Percentiles rank a stretch among this genome's conserved stretches.
These are phyloP conservation scores for Papio anubis DNA, from an alignment of 2,113 vertebrate species.

Conservation along the genomic window DNA sequence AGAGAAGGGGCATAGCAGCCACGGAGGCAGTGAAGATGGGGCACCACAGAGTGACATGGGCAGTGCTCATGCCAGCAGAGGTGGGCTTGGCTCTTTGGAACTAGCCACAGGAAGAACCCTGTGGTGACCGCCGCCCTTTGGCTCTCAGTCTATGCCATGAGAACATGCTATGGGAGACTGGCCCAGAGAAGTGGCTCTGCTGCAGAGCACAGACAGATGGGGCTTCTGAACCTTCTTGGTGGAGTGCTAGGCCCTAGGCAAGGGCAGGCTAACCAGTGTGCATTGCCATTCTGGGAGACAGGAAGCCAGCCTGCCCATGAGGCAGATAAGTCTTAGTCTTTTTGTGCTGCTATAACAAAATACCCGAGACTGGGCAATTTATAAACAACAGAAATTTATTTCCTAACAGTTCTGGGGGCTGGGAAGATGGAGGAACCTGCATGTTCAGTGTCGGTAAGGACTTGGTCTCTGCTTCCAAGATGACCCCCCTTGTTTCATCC, in stretches of 20 bases:
- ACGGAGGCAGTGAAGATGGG: rapidly evolving
- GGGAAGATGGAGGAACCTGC: neutral
- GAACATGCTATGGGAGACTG: neutral
- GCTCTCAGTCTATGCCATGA: neutral
- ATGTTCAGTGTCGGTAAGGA: neutral
- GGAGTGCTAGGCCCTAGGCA: neutral
- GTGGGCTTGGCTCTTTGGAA: neutral
- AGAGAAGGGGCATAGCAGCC: neutral
- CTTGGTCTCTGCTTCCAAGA: neutral
- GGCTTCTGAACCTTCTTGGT: neutral
- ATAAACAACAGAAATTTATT: neutral
- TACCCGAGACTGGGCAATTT: neutral
- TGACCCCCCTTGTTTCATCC: neutral
- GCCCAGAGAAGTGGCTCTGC: neutral
- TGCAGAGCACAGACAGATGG: rapidly evolving
- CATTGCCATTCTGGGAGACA: neutral
- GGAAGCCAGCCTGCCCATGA: neutral
- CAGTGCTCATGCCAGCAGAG: rapidly evolving
- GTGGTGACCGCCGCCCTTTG: too few species aligned
- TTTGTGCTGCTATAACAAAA: neutral
- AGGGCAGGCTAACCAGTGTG: neutral
- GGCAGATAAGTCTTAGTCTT: neutral
- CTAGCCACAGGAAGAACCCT: neutral
- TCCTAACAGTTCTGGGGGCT: neutral
- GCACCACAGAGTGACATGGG: rapidly evolving